Evolutionary conservation across 2,888 invertebrate genomes (phyloP), one percentile per base, ranked within the genome.

Genomic region (Agriopis aurantiaria): DNA sequence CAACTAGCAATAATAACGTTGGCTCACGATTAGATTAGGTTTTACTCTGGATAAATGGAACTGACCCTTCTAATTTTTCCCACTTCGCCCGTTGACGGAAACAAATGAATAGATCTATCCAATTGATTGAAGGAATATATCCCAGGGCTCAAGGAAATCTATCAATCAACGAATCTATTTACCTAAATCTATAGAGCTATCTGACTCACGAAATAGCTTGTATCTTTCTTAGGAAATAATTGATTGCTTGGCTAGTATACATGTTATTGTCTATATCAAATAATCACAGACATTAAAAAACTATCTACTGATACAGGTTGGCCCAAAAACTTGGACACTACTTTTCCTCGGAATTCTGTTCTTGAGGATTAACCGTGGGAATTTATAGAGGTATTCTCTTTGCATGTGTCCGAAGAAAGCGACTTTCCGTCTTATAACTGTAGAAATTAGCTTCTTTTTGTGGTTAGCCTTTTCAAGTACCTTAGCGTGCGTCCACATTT

Each of bases 51-150:
- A 57, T 14, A 57, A 67, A 67, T 61, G 17, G 23, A 7, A 51
- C 17, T 67, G 67, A 57, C 65, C 65, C 65, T 53, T 33, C 52
- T 53, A 45, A 56, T 65, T 62, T 53, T 61, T 61, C 61, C 53
- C 61, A 52, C 12, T 65, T 52, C 57, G 52, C 12, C 62, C 61
- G 12, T 46, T 48, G 61, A 52, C 65, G 57, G 61, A 41, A 65
- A 69, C 57, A 62, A 65, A 69, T 69, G 61, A 69, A 65, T 51
- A 52, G 57, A 65, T 69, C 51, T n/a, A 12, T 52, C 51, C 9
- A 8, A 45, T 52, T 58, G 51, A 69, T 69, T 65, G 61, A 46
- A 61, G 17, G 48, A 57, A 59, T 55, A 64, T 53, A 62, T 60
- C 41, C 41, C 11, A 55, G 17, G 12, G 46, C 49, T 57, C n/a